These are phyloP conservation scores for Charadrius vociferus DNA, from an alignment of 2,113 vertebrate species.

Conservation along the genomic window DNA sequence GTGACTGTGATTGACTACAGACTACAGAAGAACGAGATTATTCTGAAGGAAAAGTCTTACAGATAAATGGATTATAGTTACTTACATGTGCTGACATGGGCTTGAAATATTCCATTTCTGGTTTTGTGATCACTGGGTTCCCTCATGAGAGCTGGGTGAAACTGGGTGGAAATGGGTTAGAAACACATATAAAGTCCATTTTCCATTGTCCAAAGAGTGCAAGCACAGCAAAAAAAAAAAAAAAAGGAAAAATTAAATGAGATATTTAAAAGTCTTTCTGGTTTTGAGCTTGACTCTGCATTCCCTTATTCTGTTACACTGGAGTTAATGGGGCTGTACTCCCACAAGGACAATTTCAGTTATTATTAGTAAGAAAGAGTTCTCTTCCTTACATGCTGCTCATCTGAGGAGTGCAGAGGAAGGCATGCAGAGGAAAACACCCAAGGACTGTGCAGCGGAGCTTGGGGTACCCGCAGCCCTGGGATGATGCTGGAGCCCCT, in stretches of 20 bases:
- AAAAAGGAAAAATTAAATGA: not conserved
- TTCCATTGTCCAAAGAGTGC: not conserved
- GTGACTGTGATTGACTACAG: slow-evolving; percentile 11
- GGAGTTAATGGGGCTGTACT: not conserved
- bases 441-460: fast-evolving
- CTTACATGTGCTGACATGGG: slow-evolving; percentile 18
- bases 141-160: not conserved
- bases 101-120: slow-evolving; percentile 27
- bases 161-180: not conserved
- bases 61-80: slow-evolving; percentile 39
- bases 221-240: not conserved
- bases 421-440: not conserved
- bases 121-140: not conserved
- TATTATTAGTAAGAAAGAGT: slow-evolving; percentile 6
- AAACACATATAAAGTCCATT: not conserved
- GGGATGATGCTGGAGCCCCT: fast-evolving
- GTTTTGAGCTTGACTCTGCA: not conserved
- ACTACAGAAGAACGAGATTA: slow-evolving; percentile 4
- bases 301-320: not conserved
- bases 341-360: not conserved
- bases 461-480: fast-evolving
- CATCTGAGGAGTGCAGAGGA: not conserved
- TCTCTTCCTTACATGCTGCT: not conserved
- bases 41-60: slow-evolving; percentile 25
- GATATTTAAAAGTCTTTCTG: not conserved